A percentile compares a stretch with the other conserved stretches of the same genome.
These are phyloP conservation scores for Oryctolagus cuniculus DNA, from an alignment of 2,113 vertebrate genomes.

Conservation along the genomic window DNA sequence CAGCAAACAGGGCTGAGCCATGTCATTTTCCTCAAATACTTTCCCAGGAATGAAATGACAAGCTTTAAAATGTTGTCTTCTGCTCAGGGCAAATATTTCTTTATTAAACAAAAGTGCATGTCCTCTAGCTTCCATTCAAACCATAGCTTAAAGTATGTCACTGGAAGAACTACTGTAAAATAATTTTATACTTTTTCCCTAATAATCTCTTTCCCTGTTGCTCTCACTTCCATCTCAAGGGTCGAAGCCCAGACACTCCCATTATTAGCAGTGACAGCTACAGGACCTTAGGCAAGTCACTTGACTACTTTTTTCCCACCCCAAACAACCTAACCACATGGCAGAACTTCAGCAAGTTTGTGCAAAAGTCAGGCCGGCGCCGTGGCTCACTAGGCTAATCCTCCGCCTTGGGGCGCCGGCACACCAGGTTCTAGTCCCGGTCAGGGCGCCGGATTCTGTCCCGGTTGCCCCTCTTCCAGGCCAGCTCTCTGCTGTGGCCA, in stretches of 20 bases:
- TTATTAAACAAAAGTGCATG: constrained; percentile 87
- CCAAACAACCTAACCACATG: background rate
- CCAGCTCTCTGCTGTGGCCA: no score
- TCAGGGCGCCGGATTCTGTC: no score
- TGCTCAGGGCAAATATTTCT: constrained; percentile 87
- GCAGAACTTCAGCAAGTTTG: no score
- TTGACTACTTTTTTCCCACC: background rate
- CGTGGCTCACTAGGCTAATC: no score
- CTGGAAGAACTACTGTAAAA: constrained; percentile 83
- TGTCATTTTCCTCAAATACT: constrained; percentile 90
- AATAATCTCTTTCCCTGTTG: background rate
- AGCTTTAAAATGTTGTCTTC: constrained; percentile 83
- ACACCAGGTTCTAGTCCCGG: no score
- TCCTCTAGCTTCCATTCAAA: constrained; percentile 80
- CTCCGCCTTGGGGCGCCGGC: no score
- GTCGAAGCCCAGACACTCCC: background rate
- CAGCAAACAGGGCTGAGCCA: constrained; percentile 88
- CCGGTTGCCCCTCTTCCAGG: no score
- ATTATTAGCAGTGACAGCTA: background rate
- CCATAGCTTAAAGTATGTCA: constrained; percentile 78
- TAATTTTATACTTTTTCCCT: constrained; percentile 78
- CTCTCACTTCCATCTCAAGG: background rate
- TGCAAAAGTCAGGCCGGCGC: no score
- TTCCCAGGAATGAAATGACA: constrained; percentile 88
- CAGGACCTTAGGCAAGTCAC: background rate